Base-by-base conservation (phyloP, 2,797 vertebrate species). In the Erethizon dorsatum region DNA sequence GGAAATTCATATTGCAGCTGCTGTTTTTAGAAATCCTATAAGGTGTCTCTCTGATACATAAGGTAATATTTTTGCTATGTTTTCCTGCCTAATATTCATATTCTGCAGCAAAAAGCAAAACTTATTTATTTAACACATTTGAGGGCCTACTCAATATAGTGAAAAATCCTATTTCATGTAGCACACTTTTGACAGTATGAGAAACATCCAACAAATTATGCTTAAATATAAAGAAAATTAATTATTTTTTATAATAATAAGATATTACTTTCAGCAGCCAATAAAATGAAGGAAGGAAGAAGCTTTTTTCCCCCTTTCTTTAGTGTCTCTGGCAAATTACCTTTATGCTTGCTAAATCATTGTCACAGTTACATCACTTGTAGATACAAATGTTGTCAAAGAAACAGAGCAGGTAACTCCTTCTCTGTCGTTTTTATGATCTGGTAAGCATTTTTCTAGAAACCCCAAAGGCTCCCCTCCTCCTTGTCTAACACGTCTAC, bases 21-120 rank as follows among this genome's bases (percentile, higher is more conserved):
- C 1, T 73, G 56, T 37, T 41, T 97, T 88, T 78, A 97, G 73
- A 87, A 69, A 73, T 87, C 20, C 41, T 93, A 85, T 80, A 69
- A 79, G 79, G 14, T 96, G 1, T 3, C 61, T n/a, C 6, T 71
- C 26, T 89, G 56, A 8, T 95, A 37, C 45, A 52, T 88, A 78
- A 31, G 52, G 80, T 61, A 24, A 67, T 22, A 65, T 84, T n/a
- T 97, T 33, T 97, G 77, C 65, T 85, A 90, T 69, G 83, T 50
- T 22, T 91, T 97, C 82, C 0, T 0, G 75, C n/a, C 67, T 73
- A 61, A 52, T 95, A 24, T n/a, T 95, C 94, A 96, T n/a, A 78
- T 92, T 88, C 17, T 83, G 2, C 5, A 31, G 13, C 92, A 22
- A 89, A 92, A 88, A 18, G 47, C 18, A 82, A 22, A 82, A 24